Evolutionary conservation across 2,113 vertebrate genomes (phyloP), one percentile per base, ranked within the genome.

Genomic region (Barbus barbus): DNA sequence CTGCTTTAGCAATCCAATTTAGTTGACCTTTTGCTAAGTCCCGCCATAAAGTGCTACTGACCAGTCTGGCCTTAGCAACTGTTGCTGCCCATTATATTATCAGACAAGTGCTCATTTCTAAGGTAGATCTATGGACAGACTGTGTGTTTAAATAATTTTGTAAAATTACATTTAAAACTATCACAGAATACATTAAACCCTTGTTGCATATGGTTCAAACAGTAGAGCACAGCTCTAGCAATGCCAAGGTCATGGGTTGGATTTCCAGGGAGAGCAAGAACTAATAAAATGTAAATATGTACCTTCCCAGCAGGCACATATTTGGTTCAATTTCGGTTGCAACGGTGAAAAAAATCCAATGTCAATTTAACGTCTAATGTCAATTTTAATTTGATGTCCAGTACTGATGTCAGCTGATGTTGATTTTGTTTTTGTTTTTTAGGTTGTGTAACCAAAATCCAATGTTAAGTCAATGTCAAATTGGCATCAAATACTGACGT

Each of bases 1-100:
- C 79, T 44, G 72, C 82, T 85, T 82, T 82, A 69, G 56, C 67
- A 72, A 61, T 72, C 69, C 36, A 72, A 60, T 71, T 36, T 9
- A 41, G 13, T 72, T 73, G 38, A 16, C 69, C 38, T 44, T 73
- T 44, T 3, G 12, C 69, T 73, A 73, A 73, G 22, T 38, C 38
- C 13, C 5, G n/a, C 38, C 38, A 24, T 72, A 72, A 72, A 44
- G 12, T 8, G 12, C 22, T 44, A 72, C 38, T 73, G 38, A 69
- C 65, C 18, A 38, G 5, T 73, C 12, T 9, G 69, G 22, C 12
- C 69, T 24, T 72, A 72, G 22, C 38, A 44, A 24, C 5, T 44
- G 41, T 44, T 44, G 22, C 22, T 12, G 0, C 5, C n/a, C 4
- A 44, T 22, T 69, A 69, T 38, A 69, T 69, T 38, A 69, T 22